phyloP scores from a whole-genome alignment of 2,797 vertebrate species.

The Acestrorhynchus altus region DNA sequence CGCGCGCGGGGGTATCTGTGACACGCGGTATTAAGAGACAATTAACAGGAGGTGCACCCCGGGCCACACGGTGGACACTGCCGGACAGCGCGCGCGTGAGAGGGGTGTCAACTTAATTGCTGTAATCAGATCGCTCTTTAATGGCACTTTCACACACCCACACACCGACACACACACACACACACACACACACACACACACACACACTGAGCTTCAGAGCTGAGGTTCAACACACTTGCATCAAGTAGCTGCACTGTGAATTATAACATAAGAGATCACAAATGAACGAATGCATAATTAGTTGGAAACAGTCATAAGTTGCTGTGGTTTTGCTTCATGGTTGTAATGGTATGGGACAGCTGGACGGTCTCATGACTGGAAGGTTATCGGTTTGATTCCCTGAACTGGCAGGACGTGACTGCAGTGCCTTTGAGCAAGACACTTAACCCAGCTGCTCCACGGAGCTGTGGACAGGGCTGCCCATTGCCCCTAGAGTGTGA shows the following conservation, averaged over 20 bases:
- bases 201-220: background rate
- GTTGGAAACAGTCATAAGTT: too few species aligned
- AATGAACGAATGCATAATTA: background rate
- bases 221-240: background rate
- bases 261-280: background rate
- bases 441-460: too few species aligned
- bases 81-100: constrained; percentile 40
- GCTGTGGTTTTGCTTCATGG: too few species aligned
- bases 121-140: constrained; percentile 49
- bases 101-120: constrained; percentile 52
- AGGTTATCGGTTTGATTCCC: too few species aligned
- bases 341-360: too few species aligned
- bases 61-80: constrained; percentile 64
- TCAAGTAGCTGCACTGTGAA: background rate
- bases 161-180: background rate
- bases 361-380: too few species aligned
- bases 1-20: constrained; percentile 65
- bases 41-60: constrained; percentile 74
- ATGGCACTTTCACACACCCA: constrained; percentile 36
- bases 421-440: too few species aligned
- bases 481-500: too few species aligned
- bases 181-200: background rate
- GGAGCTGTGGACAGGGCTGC: too few species aligned
- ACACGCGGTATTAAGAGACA: constrained; percentile 75
- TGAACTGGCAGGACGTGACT: too few species aligned